Base-by-base conservation (phyloP, 2,113 vertebrate species). In the Phainopepla nitens region DNA sequence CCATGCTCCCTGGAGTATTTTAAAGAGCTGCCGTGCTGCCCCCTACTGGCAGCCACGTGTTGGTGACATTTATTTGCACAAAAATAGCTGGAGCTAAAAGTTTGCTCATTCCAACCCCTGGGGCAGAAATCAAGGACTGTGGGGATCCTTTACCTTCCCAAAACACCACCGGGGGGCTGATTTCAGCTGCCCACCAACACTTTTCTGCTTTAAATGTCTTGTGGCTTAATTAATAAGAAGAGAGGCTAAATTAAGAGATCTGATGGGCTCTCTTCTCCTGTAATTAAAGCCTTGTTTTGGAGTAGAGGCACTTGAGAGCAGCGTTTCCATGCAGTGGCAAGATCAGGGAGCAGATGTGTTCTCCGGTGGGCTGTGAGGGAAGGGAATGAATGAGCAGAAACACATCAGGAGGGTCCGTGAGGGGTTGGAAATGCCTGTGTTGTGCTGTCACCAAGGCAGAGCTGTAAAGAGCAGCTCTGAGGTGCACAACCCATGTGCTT, bases 381-480 rank as follows among this genome's bases (percentile, higher is more conserved):
- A 86, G 91, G 79, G 94, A 90, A 51, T 64, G 93, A 92, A 90
- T 36, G 94, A 96, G 95, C 87, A 77, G 94, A 53, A 95, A 50
- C 6, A 12, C 89, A 56, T 60, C n/a, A 23, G 94, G 95, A 41
- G n/a, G 65, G 77, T 47, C 93, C 2, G 0, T 15, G 29, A 61
- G 80, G 90, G 95, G 79, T 88, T n/a, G 91, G 96, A 87, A 95
- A 92, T 44, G 70, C 65, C 93, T 90, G 68, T 95, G 95, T 53
- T 13, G 82, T 35, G 83, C 92, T 97, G 96, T 94, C 97, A 96
- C 89, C 68, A 24, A 61, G 39, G 91, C 87, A 79, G 64, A 56
- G 96, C 92, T 96, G 96, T 79, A 82, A 95, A 96, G 64, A 96
- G 96, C 95, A 93, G 87, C 82, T 71, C 9, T 15, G 69, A 85